Evolutionary conservation across 2,797 vertebrate genomes (phyloP), one percentile per base, ranked within the genome.

Genomic region (Philypnodon macrostomus): DNA sequence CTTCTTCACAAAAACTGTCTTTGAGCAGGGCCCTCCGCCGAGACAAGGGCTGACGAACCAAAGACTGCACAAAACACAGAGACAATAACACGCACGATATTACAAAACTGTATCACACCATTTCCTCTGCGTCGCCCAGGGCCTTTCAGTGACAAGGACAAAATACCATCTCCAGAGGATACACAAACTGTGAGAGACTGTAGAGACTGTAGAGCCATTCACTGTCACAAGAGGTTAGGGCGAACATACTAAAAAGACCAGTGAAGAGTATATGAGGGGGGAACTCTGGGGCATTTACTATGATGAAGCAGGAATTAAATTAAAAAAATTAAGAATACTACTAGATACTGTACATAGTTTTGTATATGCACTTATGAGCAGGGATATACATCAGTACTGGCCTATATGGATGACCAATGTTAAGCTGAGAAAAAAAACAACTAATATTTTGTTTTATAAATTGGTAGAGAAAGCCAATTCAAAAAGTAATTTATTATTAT

Each of bases 21-120:
- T 34, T 85, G 41, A 97, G 83, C 50, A 95, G 85, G 60, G 87
- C 87, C 24, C 94, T 86, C 16, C 94, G 91, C 33, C 77, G 86
- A 45, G 88, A 84, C 35, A 96, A 65, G 3, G 94, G 91, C 79
- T 93, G 84, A 10, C 87, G 87, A n/a, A 94, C 91, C 68, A 97
- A 75, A 24, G 93, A 93, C 94, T 97, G 46, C 6, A n/a, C n/a
- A n/a, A n/a, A n/a, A 16, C 35, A 32, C 42, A 59, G 29, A 67
- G 48, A 72, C 32, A 73, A 23, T 51, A 17, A 50, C 35, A 62
- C 40, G 51, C 6, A 56, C 18, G 53, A 45, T 36, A 55, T 76
- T 53, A 76, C 50, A 31, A 66, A 65, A 76, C 15, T 50, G 50
- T 16, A 65, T 73, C 67, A 77, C 17, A 74, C 66, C 49, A 66